phyloP scores from a whole-genome alignment of 2,888 invertebrate species.

The Scaeva pyrastri region DNA sequence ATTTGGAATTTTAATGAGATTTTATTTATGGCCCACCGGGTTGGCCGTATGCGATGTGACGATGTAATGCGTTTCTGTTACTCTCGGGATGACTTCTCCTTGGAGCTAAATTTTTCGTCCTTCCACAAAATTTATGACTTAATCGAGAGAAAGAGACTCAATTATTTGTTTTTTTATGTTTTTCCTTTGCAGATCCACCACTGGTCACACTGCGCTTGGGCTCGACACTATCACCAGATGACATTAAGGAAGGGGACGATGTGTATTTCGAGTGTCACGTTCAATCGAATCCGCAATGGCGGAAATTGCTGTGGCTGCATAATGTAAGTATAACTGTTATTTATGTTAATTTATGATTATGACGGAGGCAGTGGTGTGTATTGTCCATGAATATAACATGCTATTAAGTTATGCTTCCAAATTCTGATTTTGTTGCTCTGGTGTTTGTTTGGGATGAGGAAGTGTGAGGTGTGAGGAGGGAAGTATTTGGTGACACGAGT shows the following conservation, averaged over 20 bases:
- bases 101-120: constrained; percentile 9
- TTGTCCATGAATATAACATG: constrained; percentile 10
- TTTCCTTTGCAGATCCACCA: constrained; percentile 89
- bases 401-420: background rate
- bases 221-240: constrained; percentile 92
- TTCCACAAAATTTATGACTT: constrained; percentile 50
- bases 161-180: background rate
- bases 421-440: background rate
- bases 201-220: constrained; percentile 92
- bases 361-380: background rate
- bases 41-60: background rate
- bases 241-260: constrained; percentile 96
- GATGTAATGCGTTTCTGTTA: constrained; percentile 9
- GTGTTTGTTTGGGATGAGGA: background rate
- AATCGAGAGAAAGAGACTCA: constrained; percentile 21
- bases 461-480: background rate
- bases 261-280: constrained; percentile 97
- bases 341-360: constrained; percentile 36
- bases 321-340: constrained; percentile 88
- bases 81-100: constrained; percentile 5
- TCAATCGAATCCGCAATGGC: constrained; percentile 93
- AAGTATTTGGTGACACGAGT: background rate
- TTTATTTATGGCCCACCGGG: constrained; percentile 10
- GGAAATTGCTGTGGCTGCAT: constrained; percentile 93
- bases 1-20: constrained; percentile 55